phyloP scores from a whole-genome alignment of 2,888 invertebrate species.

The Scelioninae gen. 1 region DNA sequence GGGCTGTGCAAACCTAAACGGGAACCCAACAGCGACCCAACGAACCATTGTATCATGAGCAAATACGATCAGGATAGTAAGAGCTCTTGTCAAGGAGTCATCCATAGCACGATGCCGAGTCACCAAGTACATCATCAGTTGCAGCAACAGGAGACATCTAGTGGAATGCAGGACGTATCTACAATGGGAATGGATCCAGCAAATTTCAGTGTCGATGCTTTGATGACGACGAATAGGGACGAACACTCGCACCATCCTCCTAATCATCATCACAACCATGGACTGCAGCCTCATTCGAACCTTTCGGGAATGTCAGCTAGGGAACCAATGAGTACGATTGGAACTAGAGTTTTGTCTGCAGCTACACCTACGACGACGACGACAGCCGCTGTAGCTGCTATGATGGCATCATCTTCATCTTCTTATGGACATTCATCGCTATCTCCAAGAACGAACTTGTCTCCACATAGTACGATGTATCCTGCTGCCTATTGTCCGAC shows the following conservation, averaged over 20 bases:
- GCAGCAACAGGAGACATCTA: slow-evolving; percentile 73
- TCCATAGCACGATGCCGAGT: slow-evolving; percentile 78
- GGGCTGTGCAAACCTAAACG: slow-evolving; percentile 88
- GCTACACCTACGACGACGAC: slow-evolving; percentile 79
- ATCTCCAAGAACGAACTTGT: slow-evolving; percentile 78
- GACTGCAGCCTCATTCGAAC: slow-evolving; percentile 78
- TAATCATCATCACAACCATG: slow-evolving; percentile 74
- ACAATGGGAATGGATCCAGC: slow-evolving; percentile 83
- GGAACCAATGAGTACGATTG: slow-evolving; percentile 69
- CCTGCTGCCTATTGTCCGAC: slow-evolving; percentile 81
- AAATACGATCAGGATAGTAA: slow-evolving; percentile 84
- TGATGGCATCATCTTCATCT: slow-evolving; percentile 80
- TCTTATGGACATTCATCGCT: slow-evolving; percentile 79
- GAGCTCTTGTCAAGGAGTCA: slow-evolving; percentile 77
- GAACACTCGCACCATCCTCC: slow-evolving; percentile 68
- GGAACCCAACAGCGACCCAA: slow-evolving; percentile 88
- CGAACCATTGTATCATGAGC: slow-evolving; percentile 83
- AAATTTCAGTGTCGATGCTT: slow-evolving; percentile 87
- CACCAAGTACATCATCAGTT: slow-evolving; percentile 78
- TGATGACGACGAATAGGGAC: slow-evolving; percentile 84
- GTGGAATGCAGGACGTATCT: slow-evolving; percentile 79
- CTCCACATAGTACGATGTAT: slow-evolving; percentile 81
- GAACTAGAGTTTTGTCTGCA: slow-evolving; percentile 73
- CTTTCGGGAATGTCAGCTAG: slow-evolving; percentile 76
- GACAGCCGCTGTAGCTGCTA: slow-evolving; percentile 80